Evolutionary conservation across 2,888 invertebrate genomes (phyloP), one percentile per base, ranked within the genome.

Genomic region (Junonia oenone): DNA sequence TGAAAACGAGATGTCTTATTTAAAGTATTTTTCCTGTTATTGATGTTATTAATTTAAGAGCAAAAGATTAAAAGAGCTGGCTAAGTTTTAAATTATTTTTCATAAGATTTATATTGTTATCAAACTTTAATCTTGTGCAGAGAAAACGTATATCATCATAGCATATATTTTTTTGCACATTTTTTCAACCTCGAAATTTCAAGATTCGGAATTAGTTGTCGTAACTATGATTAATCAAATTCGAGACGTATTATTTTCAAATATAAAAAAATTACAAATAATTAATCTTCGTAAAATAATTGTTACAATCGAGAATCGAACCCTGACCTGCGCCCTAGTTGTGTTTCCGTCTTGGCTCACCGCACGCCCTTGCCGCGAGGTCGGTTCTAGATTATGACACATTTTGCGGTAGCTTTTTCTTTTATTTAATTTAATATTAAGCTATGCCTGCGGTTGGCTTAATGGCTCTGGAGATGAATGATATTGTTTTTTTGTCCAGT

Each of bases 371-470:
- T 51, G 47, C 40, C 11, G 15, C 43, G 43, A 54, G 59, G 53
- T 40, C 53, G 53, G 19, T 4, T 40, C 5, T n/a, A 31, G 53
- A 55, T 55, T 50, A 49, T 51, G 54, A 49, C 48, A 48, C 51
- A 38, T 48, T 51, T 50, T 62, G 55, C 51, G 55, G 49, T 52
- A 51, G 58, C 48, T 35, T 53, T 59, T 62, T 60, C 48, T 52
- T 58, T 55, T 58, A 50, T 29, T 49, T 43, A 55, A 60, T 60
- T 57, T 57, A 37, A 43, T 52, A 46, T 57, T 51, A 55, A 58
- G 43, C 51, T 40, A 13, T 4, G 38, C 6, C 52, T 50, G 54
- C 46, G 54, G 51, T 51, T 15, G 43, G 19, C 15, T 1, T 17
- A 29, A 22, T 46, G 19, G 17, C 33, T 45, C 15, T 17, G 17